Percentiles rank a stretch among this genome's conserved stretches.
phyloP scores from a whole-genome alignment of 1,140 invertebrate species.

The Holcopasites calliopsidis region DNA sequence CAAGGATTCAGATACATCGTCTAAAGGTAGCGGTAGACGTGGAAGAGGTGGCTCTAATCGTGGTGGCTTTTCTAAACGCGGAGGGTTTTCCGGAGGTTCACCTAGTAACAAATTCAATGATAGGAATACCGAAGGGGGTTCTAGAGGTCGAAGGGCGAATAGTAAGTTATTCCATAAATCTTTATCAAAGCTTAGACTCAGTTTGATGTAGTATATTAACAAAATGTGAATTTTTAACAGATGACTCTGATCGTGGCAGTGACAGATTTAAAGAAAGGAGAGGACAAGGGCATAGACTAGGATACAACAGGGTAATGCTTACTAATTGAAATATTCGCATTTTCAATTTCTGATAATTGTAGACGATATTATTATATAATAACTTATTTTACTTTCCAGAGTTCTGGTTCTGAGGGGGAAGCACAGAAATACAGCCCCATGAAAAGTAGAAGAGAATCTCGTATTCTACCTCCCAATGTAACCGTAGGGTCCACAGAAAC shows the following conservation, averaged over 20 bases:
- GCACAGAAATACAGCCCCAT: slow-evolving; percentile 5
- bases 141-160: slow-evolving; percentile 37
- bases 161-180: slow-evolving; percentile 2
- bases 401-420: not conserved
- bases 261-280: slow-evolving; percentile 31
- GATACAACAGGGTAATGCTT: slow-evolving; percentile 28
- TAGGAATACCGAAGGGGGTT: slow-evolving; percentile 16
- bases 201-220: not conserved
- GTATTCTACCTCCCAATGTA: slow-evolving; percentile 63
- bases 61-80: slow-evolving; percentile 24
- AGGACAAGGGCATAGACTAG: slow-evolving; percentile 4
- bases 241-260: slow-evolving; percentile 1
- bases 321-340: not conserved
- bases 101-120: slow-evolving; percentile 32
- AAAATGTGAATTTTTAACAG: slow-evolving; percentile 19
- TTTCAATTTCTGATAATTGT: slow-evolving; percentile 5
- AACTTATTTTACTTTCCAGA: not conserved
- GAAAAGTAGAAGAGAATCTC: not conserved
- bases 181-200: too few relatives aligned
- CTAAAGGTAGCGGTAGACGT: slow-evolving; percentile 47
- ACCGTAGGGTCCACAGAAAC: slow-evolving; percentile 61
- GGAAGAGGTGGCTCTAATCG: slow-evolving; percentile 49
- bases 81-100: slow-evolving; percentile 9
- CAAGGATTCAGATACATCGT: slow-evolving; percentile 69
- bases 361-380: not conserved